Evolutionary conservation across 37 sponge, comb jelly and placozoan species (phyloP), one percentile per base, ranked within the genome.

Genomic region (Spongilla lacustris): DNA sequence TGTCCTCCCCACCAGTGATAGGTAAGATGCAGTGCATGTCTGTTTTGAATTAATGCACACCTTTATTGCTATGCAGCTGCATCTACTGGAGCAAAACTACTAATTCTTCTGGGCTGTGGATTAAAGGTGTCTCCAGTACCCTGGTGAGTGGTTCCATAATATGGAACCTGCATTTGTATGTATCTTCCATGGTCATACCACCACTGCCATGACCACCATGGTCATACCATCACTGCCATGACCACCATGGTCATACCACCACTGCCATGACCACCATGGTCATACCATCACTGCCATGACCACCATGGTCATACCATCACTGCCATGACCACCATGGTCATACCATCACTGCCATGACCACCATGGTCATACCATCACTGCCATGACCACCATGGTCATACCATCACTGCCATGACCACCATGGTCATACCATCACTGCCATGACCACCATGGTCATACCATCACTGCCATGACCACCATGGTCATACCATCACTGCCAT

Each of bases 1-100:
- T 2, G 30, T 81, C 28, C 24, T 85, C 0, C 91, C 91, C 4
- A 22, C 71, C n/a, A 46, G 23, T 6, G 28, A 81, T 58, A 82
- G 76, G 91, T 90, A 77, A 33, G 86, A 2, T 22, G n/a, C 36
- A 30, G 17, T 30, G 48, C 71, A 1, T 30, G 24, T 71, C 19
- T 67, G 21, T 76, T 32, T 19, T 68, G 0, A 23, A 36, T 66
- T 25, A 41, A 24, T 28, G 50, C 49, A 31, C 9, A 38, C 23
- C 21, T 10, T 21, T 58, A 17, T 58, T 58, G 58, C 21, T 14
- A 1, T 58, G 58, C 58, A 58, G 58, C 19, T 58, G 58, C 19
- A 19, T 58, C 58, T 58, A 58, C 58, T 58, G 58, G 58, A 58
- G 58, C 58, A 58, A 8, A 6, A 17, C 58, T 19, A 17, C 21